Base-by-base conservation (phyloP, 2,113 vertebrate species). In the Micronisus gabar region DNA sequence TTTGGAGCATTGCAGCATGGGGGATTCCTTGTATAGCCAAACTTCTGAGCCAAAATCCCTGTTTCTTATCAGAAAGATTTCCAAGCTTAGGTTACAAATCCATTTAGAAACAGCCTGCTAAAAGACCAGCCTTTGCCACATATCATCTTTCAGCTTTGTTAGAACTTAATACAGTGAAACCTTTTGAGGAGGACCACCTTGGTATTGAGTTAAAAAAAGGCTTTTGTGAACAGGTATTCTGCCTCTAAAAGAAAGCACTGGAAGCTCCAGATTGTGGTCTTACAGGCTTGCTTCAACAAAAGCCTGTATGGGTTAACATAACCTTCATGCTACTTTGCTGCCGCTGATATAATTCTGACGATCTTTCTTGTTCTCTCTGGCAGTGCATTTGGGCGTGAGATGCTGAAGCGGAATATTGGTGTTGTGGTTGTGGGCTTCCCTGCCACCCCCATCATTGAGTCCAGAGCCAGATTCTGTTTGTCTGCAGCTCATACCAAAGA, bases 361-460 rank as follows among this genome's bases (percentile, higher is more conserved):
- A 5, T 72, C 47, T 82, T 71, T 48, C 41, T 84, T 34, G 8
- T 56, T 79, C 63, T 93, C 84, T 75, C 90, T 76, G 84, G 10
- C 96, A 99, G 99, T 47, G 99, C 99, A 0, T 99, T 99, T 89
- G 99, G 99, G 20, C 98, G 99, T 55, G 99, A 99, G 98, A 99
- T 99, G 99, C 83, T 99, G 93, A 99, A 99, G 97, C 98, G 99
- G 86, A 99, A 99, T 96, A 98, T 99, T 6, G 99, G 99, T 25
- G 99, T 99, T 0, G 99, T 99, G 93, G 99, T 99, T 38, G 99
- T 99, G 56, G 99, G 99, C 45, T 99, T 99, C 96, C 99, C 99
- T 32, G 99, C 99, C 29, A 99, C 99, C 11, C 99, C 99, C 21
- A 99, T 99, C 97, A 99, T 99, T 7, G 99, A 99, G 96, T 99